Percentiles rank a stretch among this genome's conserved stretches.
Conservation (phyloP, 2,797 vertebrate genomes). For the Falco cherrug region DNA sequence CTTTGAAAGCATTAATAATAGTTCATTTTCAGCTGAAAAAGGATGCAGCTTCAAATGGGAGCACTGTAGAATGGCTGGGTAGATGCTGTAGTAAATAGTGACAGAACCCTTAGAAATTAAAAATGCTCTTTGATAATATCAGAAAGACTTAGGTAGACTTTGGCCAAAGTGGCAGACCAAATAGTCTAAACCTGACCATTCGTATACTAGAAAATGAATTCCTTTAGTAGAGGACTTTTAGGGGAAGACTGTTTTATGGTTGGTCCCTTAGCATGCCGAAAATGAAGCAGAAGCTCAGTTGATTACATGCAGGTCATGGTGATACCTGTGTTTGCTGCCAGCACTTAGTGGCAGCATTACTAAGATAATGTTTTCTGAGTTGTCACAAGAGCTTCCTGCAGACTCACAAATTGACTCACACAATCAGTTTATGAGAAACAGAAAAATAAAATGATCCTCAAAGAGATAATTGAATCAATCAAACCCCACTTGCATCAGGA, state of each 20-base stretch:
- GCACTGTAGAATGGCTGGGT: neutral
- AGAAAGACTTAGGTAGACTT: neutral
- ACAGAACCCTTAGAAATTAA: neutral
- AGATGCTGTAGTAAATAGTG: neutral
- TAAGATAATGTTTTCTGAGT: neutral
- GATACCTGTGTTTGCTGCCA: neutral
- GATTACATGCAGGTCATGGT: neutral
- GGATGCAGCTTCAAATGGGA: neutral
- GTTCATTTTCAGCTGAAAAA: neutral
- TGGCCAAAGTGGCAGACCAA: neutral
- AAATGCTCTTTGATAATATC: neutral
- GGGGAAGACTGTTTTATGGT: neutral
- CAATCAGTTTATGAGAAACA: neutral
- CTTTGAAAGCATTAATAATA: neutral
- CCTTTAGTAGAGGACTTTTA: neutral
- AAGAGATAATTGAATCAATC: neutral
- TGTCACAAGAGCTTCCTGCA: neutral
- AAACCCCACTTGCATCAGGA: neutral
- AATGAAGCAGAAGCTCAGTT: neutral
- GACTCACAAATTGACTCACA: neutral
- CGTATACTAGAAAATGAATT: neutral
- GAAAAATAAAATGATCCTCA: neutral
- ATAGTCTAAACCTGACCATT: neutral
- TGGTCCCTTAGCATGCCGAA: neutral
- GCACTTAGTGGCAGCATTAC: neutral